Evolutionary conservation across 2,888 invertebrate species (phyloP), one percentile per base, ranked within the genome.

Genomic region (Neoascia interrupta): DNA sequence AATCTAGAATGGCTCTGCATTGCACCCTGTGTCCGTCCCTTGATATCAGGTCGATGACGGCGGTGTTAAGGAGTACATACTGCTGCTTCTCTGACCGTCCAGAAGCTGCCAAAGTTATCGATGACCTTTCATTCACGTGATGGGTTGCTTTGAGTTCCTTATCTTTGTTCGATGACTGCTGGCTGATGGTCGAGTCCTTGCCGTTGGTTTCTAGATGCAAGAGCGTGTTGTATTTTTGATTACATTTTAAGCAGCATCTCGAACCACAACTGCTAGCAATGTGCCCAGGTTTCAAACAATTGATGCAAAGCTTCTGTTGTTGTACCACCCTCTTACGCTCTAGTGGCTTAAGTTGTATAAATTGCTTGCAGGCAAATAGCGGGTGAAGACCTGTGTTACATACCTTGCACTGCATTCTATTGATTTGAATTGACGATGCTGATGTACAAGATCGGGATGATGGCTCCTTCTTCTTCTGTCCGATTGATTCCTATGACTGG

Each of bases 1-100:
- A n/a, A n/a, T n/a, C n/a, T n/a, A n/a, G n/a, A n/a, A 56, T 31
- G 34, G 51, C 13, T 51, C 53, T 41, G 16, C 53, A 64, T 53
- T 28, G 1, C 19, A 31, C n/a, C n/a, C n/a, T n/a, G 1, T 13
- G 19, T 36, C 11, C 26, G 23, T 11, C 56, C 56, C 19, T 68
- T 45, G 26, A 4, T 16, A 10, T 13, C n/a, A n/a, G n/a, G n/a
- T n/a, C n/a, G n/a, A n/a, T n/a, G n/a, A n/a, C n/a, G 13, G 2
- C 28, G 18, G 31, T 41, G n/a, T n/a, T 45, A 8, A 26, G 26
- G 26, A 26, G 26, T 4, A 26, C 26, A 8, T 10, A n/a, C n/a
- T n/a, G n/a, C n/a, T n/a, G n/a, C n/a, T n/a, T n/a, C n/a, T n/a
- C n/a, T n/a, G n/a, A n/a, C n/a, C n/a, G n/a, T n/a, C n/a, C n/a